These are phyloP conservation scores for Dendrophyllia cribrosa DNA, from an alignment of 64 coral and sea anemone species.

Conservation along the genomic window DNA sequence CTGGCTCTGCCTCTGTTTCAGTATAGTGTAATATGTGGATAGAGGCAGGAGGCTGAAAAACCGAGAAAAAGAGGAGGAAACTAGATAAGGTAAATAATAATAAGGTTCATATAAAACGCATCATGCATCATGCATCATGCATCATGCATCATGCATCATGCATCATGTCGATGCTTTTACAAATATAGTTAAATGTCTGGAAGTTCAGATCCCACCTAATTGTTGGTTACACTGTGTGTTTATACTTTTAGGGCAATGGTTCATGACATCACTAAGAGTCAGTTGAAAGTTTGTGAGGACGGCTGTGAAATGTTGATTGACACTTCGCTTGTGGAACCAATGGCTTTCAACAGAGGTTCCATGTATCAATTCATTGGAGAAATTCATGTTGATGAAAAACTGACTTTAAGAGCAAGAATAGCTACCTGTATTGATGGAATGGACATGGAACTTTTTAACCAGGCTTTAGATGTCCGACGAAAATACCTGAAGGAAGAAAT, in stretches of 20 bases:
- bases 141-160: too few species aligned
- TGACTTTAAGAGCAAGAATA: conserved; percentile 77
- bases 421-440: conserved; percentile 77
- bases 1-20: too few species aligned
- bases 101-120: too few species aligned
- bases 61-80: too few species aligned
- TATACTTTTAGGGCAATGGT: conserved; percentile 57
- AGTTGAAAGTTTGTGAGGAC: conserved; percentile 62
- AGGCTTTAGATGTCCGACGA: conserved; percentile 79
- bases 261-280: conserved; percentile 71
- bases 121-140: too few species aligned
- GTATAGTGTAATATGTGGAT: too few species aligned
- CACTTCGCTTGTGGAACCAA: conserved; percentile 79
- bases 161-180: too few species aligned
- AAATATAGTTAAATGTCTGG: too few species aligned
- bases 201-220: too few species aligned
- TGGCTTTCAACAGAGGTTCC: conserved; percentile 80
- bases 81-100: too few species aligned
- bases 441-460: conserved; percentile 81
- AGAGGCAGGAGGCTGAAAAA: too few species aligned
- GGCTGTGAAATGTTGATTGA: conserved; percentile 66
- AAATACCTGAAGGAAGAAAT: conserved; percentile 74
- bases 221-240: neutral
- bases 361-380: conserved; percentile 92
- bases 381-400: conserved; percentile 7